A percentile compares a stretch with the other conserved stretches of the same genome.
Evolutionary conservation across 2,888 invertebrate genomes (phyloP).

Genomic region (Phania funesta): DNA sequence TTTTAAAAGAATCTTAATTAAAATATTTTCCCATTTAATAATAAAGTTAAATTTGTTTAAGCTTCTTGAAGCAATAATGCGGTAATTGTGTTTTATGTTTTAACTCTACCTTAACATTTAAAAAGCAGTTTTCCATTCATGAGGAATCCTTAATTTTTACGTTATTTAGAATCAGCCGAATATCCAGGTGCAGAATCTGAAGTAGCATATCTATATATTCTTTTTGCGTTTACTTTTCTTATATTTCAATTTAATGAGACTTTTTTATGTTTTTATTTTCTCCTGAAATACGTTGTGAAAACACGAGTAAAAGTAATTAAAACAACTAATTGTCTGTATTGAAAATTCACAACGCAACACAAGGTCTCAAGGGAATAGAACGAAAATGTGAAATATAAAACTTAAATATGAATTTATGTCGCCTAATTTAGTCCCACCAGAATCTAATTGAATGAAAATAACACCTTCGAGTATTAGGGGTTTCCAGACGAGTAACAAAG

Average conservation of each 20-base stretch:
- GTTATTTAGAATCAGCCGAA: too few relatives aligned
- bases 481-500: not conserved
- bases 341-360: slow-evolving; percentile 48
- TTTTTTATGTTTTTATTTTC: slow-evolving; percentile 36
- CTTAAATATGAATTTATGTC: slow-evolving; percentile 52
- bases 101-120: too few relatives aligned
- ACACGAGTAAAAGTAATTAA: slow-evolving; percentile 62
- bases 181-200: too few relatives aligned
- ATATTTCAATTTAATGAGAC: slow-evolving; percentile 34
- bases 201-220: not conserved
- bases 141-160: not conserved
- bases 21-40: too few relatives aligned
- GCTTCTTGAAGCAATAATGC: too few relatives aligned
- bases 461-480: slow-evolving; percentile 42
- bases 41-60: too few relatives aligned
- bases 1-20: too few relatives aligned
- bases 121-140: too few relatives aligned
- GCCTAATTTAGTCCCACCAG: slow-evolving; percentile 49
- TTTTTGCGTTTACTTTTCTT: slow-evolving; percentile 5
- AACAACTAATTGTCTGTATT: slow-evolving; percentile 59
- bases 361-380: slow-evolving; percentile 35
- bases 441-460: slow-evolving; percentile 61
- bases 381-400: slow-evolving; percentile 45
- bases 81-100: too few relatives aligned
- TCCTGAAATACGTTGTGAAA: slow-evolving; percentile 44